Conservation (phyloP, 2,888 invertebrate species). For the Sarcophaga subvicina region DNA sequence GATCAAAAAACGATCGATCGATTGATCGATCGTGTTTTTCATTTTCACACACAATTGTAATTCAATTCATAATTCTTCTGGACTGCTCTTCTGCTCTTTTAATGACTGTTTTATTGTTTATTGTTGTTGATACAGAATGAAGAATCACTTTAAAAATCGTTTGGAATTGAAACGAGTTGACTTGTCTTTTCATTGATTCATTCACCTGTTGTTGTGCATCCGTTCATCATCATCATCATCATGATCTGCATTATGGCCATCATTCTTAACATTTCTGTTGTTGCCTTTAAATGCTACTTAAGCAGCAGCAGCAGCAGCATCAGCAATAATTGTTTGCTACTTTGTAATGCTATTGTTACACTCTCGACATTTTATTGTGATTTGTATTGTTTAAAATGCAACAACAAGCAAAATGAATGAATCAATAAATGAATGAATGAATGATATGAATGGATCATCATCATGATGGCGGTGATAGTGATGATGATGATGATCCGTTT, state of each 20-base stretch:
- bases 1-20: constrained; percentile 33
- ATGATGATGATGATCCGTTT: constrained; percentile 42
- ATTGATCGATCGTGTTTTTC: constrained; percentile 45
- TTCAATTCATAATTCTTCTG: constrained; percentile 60
- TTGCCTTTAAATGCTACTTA: constrained; percentile 65
- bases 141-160: constrained; percentile 43
- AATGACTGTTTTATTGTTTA: constrained; percentile 18
- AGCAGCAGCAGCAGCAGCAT: constrained; percentile 51
- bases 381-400: constrained; percentile 31
- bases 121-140: constrained; percentile 55
- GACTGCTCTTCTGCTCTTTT: background rate
- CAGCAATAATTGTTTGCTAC: constrained; percentile 34
- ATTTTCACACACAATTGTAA: constrained; percentile 24
- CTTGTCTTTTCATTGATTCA: constrained; percentile 54
- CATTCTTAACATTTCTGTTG: background rate
- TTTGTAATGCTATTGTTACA: constrained; percentile 67
- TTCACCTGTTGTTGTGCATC: constrained; percentile 59
- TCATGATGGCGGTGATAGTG: constrained; percentile 18
- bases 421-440: background rate
- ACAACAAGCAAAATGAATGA: constrained; percentile 13
- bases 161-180: background rate
- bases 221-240: constrained; percentile 53
- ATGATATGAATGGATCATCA: background rate
- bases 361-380: constrained; percentile 32
- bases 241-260: constrained; percentile 2